These are phyloP conservation scores for Andrena flavipes DNA, from an alignment of 2,888 invertebrate genomes.

Conservation along the genomic window DNA sequence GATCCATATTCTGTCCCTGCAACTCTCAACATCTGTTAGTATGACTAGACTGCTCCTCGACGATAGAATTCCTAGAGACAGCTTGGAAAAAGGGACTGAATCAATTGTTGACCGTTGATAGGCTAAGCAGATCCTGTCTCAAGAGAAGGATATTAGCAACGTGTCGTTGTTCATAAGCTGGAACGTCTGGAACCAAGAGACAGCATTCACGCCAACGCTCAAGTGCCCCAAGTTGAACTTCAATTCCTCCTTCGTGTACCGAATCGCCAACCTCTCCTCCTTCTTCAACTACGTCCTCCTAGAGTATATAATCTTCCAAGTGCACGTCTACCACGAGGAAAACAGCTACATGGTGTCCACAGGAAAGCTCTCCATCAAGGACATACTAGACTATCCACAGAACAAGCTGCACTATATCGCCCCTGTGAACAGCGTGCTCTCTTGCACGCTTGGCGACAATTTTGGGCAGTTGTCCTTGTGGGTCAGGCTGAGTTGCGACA, in stretches of 20 bases:
- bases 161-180: constrained; percentile 75
- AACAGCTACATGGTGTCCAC: constrained; percentile 66
- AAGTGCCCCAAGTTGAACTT: constrained; percentile 76
- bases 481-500: constrained; percentile 77
- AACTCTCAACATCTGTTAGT: constrained; percentile 75
- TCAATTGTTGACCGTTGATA: constrained; percentile 34
- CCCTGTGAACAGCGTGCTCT: constrained; percentile 70
- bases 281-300: constrained; percentile 73
- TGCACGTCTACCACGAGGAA: constrained; percentile 68
- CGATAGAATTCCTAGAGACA: too few species aligned
- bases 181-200: constrained; percentile 75
- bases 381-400: constrained; percentile 79
- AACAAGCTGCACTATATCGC: constrained; percentile 77
- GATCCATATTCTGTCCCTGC: constrained; percentile 74
- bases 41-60: not conserved
- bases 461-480: constrained; percentile 79
- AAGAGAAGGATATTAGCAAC: constrained; percentile 62
- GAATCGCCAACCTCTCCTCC: constrained; percentile 70
- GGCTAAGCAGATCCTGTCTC: constrained; percentile 68
- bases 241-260: constrained; percentile 77
- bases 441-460: constrained; percentile 60
- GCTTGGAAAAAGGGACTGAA: too few species aligned
- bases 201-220: constrained; percentile 66
- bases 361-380: constrained; percentile 75
- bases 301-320: constrained; percentile 71